Base-by-base conservation (phyloP, 2,888 invertebrate species). In the Athalia rosae region DNA sequence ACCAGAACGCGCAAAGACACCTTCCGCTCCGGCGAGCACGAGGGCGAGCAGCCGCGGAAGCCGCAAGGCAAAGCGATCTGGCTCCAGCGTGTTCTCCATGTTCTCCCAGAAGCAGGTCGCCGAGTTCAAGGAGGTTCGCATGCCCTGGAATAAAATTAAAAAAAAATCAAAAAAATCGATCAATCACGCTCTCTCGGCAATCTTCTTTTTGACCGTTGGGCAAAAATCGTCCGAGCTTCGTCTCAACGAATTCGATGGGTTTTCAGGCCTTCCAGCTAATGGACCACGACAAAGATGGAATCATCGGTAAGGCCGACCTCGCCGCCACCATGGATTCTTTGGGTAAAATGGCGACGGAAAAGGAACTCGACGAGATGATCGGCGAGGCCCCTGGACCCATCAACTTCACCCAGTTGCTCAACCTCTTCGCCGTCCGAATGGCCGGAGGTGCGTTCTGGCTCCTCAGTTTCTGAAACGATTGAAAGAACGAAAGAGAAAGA, bases 81-180 rank as follows among this genome's bases (percentile, higher is more conserved):
- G 97, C 87, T 97, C 97, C 93, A 97, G 97, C 92, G 97, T 98
- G 91, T 98, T 98, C 94, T 97, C 97, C 90, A 97, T 97, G 95
- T 98, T 98, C 95, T 95, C 97, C 87, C 97, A 97, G 93, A 95
- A 95, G 92, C 97, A 98, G 93, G 96, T 98, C 89, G 96, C 97
- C 87, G 98, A 98, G 92, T 98, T 98, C 94, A 98, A 98, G 92
- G 97, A 97, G 93, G 96, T 96, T 56, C 45, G 71, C 13, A 41
- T 41, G 8, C 6, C 41, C 4, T 4, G 28, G 43, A 59, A 45
- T 28, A 4, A 63, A 4, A 59, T 2, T 13, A 50, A 1, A 48
- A 53, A 66, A 28, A 63, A 47, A 41, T 1, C 45, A 67, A 53
- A n/a, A n/a, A n/a, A n/a, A n/a, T n/a, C n/a, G n/a, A 53, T 53